Evolutionary conservation across 2,888 invertebrate genomes (phyloP).

Genomic region (Charanyca ferruginea): DNA sequence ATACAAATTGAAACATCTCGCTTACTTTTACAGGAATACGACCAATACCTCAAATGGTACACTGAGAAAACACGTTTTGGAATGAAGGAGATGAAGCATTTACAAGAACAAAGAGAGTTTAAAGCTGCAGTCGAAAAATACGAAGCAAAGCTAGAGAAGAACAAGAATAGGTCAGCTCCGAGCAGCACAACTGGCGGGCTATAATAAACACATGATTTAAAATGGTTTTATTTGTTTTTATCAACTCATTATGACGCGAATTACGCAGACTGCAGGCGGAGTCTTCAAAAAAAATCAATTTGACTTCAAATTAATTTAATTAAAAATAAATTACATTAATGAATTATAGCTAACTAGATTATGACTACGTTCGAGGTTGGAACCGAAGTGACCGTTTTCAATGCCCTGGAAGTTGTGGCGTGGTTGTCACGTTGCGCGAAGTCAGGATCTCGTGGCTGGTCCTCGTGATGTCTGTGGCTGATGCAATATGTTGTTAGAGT

Average conservation of each 20-base stretch:
- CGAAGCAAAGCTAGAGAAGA: constrained; percentile 68
- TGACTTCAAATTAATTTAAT: no score
- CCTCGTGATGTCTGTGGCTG: no score
- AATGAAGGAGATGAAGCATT: constrained; percentile 73
- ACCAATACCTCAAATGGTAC: constrained; percentile 81
- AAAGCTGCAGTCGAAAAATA: constrained; percentile 68
- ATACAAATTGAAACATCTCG: not conserved
- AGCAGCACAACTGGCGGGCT: constrained; percentile 24
- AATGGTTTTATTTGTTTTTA: not conserved
- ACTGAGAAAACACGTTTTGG: constrained; percentile 76
- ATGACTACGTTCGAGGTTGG: no score
- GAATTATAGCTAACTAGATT: no score
- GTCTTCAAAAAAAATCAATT: no score
- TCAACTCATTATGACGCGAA: not conserved
- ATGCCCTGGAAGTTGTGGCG: no score
- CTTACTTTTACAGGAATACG: constrained; percentile 73
- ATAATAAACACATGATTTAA: constrained; percentile 8
- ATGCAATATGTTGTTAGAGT: no score
- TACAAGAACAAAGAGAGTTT: constrained; percentile 74
- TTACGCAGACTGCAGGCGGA: no score
- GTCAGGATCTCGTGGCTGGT: no score
- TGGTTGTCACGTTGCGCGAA: no score
- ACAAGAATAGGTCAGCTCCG: constrained; percentile 63
- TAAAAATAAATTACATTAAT: no score
- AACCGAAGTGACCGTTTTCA: no score